These are phyloP conservation scores for Spea multiplicata DNA, from an alignment of 2,113 vertebrate species.

Conservation along the genomic window DNA sequence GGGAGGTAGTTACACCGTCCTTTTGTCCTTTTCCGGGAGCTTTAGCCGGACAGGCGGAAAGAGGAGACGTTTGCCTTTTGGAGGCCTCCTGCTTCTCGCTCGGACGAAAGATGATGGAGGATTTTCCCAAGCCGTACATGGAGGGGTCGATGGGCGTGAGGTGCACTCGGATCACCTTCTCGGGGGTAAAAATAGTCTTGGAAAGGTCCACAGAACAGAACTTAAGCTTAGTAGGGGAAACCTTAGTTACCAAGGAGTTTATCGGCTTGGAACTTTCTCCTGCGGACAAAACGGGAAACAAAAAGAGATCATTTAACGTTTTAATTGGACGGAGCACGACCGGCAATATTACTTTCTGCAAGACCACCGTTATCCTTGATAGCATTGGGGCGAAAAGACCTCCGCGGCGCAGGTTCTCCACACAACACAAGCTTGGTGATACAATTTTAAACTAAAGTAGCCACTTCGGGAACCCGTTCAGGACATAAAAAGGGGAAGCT, in stretches of 20 bases:
- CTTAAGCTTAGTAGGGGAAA: neutral
- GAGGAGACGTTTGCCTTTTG: neutral
- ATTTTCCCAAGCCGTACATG: neutral
- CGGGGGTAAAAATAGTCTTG: constrained; percentile 13
- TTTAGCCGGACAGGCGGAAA: neutral
- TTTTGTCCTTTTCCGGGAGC: neutral
- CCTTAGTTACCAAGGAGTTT: neutral
- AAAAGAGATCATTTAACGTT: too few relatives aligned
- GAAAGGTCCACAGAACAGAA: neutral
- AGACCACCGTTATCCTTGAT: too few relatives aligned
- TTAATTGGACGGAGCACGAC: too few relatives aligned
- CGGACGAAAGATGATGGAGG: neutral
- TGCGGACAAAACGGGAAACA: too few relatives aligned
- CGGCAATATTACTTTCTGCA: too few relatives aligned
- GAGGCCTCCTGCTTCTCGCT: neutral
- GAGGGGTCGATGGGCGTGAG: constrained; percentile 29
- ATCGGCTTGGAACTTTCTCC: neutral
- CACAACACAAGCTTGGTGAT: too few relatives aligned
- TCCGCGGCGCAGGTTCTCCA: too few relatives aligned
- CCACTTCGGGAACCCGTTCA: too few relatives aligned
- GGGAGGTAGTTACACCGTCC: neutral
- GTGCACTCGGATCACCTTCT: constrained; percentile 26
- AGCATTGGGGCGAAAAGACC: too few relatives aligned
- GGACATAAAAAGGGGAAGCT: too few relatives aligned
- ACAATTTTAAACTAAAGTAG: too few relatives aligned